Evolutionary conservation across 2,113 vertebrate genomes (phyloP).

Genomic region (Gavialis gangeticus): DNA sequence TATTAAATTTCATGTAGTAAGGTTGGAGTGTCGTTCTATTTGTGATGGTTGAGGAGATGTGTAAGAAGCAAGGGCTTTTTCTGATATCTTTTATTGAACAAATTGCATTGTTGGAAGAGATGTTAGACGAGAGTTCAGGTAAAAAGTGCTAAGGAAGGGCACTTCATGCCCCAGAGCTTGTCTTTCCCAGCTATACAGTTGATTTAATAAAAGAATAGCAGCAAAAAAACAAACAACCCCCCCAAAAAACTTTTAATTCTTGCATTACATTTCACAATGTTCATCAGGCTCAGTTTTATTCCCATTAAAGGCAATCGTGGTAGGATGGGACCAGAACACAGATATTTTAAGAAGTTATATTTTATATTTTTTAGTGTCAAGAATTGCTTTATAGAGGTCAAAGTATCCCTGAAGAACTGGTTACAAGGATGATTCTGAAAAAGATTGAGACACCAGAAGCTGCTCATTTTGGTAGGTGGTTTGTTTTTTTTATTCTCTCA

Average conservation of each 20-base stretch:
- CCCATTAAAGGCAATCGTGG: background rate
- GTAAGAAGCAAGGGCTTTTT: no score
- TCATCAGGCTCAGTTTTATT: background rate
- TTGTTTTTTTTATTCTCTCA: conserved; percentile 9
- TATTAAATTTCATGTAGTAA: conserved; percentile 1
- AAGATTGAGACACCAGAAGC: conserved; percentile 87
- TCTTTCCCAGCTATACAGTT: no score
- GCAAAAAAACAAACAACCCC: no score
- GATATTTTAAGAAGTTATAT: background rate
- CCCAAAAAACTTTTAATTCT: no score
- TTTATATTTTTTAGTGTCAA: conserved; percentile 78
- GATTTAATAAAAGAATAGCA: no score
- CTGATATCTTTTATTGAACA: no score
- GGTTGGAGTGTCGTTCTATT: no score
- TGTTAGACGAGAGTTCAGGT: no score
- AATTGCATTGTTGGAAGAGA: no score
- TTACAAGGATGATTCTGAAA: conserved; percentile 85
- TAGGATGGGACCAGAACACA: background rate
- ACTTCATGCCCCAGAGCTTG: no score
- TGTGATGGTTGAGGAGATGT: no score
- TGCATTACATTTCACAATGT: background rate
- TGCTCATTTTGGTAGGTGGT: conserved; percentile 88
- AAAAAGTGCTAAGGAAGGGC: no score
- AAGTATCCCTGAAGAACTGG: conserved; percentile 85
- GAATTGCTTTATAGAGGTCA: conserved; percentile 83